These are phyloP conservation scores for Myotis lucifugus DNA, from an alignment of 2,113 vertebrate genomes.

Conservation along the genomic window DNA sequence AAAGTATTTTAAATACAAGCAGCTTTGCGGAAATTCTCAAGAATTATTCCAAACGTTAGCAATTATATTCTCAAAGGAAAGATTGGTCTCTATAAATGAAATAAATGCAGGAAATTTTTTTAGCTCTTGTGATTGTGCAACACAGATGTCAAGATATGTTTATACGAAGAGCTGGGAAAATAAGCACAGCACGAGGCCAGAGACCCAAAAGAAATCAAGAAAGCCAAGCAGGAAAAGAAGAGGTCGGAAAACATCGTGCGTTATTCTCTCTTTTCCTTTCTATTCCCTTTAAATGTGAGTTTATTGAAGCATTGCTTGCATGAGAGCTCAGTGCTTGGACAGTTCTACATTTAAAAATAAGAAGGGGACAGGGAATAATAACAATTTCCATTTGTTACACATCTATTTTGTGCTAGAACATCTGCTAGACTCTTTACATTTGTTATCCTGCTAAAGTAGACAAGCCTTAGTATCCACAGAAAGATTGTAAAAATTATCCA, in stretches of 20 bases:
- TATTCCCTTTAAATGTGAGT: neutral
- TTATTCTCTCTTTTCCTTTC: constrained; percentile 3
- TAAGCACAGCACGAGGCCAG: constrained; percentile 10
- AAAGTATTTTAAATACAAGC: constrained; percentile 76
- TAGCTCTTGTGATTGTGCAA: constrained; percentile 50
- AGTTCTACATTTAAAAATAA: neutral
- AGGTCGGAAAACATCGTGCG: neutral
- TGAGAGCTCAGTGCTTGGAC: neutral
- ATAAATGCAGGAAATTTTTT: constrained; percentile 33
- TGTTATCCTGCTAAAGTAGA: neutral
- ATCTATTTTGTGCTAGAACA: constrained; percentile 43
- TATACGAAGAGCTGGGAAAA: constrained; percentile 45
- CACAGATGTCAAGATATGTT: constrained; percentile 67
- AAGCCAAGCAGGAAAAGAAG: neutral
- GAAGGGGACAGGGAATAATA: neutral
- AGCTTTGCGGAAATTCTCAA: constrained; percentile 66
- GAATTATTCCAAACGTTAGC: constrained; percentile 65
- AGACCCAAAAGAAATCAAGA: constrained; percentile 12
- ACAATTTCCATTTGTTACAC: constrained; percentile 19
- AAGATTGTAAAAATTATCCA: constrained; percentile 3
- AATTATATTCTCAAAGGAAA: constrained; percentile 71
- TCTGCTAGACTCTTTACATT: neutral
- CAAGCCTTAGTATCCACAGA: neutral
- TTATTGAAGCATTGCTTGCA: neutral
- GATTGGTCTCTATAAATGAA: constrained; percentile 57